Conservation (phyloP, 2,113 vertebrate genomes). For the Trichomycterus rosablanca region DNA sequence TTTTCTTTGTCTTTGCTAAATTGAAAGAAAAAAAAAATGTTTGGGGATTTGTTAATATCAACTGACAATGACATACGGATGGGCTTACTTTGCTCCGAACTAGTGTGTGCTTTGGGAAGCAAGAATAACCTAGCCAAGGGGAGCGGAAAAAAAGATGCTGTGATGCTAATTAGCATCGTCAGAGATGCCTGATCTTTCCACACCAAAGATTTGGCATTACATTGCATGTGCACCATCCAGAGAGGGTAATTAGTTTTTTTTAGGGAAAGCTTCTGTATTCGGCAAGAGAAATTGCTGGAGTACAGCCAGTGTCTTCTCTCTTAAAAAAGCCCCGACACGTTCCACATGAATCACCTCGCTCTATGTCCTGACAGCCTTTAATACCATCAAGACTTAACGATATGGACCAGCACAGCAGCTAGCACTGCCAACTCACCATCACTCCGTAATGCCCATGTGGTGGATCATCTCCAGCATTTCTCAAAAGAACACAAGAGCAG, state of each 20-base stretch:
- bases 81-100: constrained; percentile 6
- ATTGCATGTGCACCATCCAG: constrained; percentile 32
- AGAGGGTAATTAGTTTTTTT: constrained; percentile 44
- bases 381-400: constrained; percentile 33
- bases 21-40: not conserved
- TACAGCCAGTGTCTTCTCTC: constrained; percentile 24
- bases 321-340: constrained; percentile 27
- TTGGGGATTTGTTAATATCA: constrained; percentile 43
- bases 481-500: constrained; percentile 15
- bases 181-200: constrained; percentile 45
- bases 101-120: constrained; percentile 1
- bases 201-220: constrained; percentile 32
- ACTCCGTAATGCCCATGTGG: constrained; percentile 6
- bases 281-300: constrained; percentile 4
- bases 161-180: constrained; percentile 49
- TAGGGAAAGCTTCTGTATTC: constrained; percentile 8
- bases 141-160: not conserved
- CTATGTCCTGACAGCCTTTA: constrained; percentile 33
- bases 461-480: constrained; percentile 10
- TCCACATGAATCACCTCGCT: constrained; percentile 33
- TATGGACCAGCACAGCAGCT: constrained; percentile 15
- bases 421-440: constrained; percentile 10
- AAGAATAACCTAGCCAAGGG: not conserved
- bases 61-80: constrained; percentile 23
- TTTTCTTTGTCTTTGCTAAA: constrained; percentile 15